Evolutionary conservation across 2,797 vertebrate species (phyloP), one percentile per base, ranked within the genome.

Genomic region (Chloroceryle amazona): DNA sequence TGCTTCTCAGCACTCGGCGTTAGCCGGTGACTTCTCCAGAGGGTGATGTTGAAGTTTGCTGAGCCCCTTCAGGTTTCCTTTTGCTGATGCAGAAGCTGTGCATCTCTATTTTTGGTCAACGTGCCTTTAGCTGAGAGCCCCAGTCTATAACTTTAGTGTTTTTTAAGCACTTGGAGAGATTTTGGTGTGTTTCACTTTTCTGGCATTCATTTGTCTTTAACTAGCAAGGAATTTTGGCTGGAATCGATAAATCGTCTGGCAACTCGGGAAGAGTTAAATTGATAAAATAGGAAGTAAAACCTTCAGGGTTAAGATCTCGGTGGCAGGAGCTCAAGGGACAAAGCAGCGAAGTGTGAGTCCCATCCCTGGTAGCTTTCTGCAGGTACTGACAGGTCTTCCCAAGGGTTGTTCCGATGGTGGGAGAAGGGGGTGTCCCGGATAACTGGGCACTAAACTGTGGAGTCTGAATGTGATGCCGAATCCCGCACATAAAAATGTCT

Each of bases 371-470:
- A 16, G 62, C 62, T 47, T 76, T 80, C 1, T 3, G 46, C 49
- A 54, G 29, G n/a, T 80, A 31, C 7, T 11, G 62, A 21, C 11
- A 3, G 10, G 15, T 54, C 63, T 20, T 75, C 41, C 25, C 54
- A 19, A 4, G 31, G 26, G 21, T 25, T 1, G 0, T 81, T 73
- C 11, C 3, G 1, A 3, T 4, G 13, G 4, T 37, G 41, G 33
- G 29, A 71, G 62, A 47, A 72, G 9, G 33, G 39, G 11, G 6
- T 54, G 35, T 91, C n/a, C 74, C 26, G 8, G 23, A 2, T 65
- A 78, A 33, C 16, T 12, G 18, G 5, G 17, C 51, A 3, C 52
- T 70, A 20, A 79, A 60, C 35, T 10, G 11, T 42, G 13, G 55
- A 52, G 55, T 89, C 80, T 39, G 65, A 8, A 31, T 4, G 0